Evolutionary conservation across 2,113 vertebrate species (phyloP), one percentile per base, ranked within the genome.

Genomic region (Barnardius zonarius): DNA sequence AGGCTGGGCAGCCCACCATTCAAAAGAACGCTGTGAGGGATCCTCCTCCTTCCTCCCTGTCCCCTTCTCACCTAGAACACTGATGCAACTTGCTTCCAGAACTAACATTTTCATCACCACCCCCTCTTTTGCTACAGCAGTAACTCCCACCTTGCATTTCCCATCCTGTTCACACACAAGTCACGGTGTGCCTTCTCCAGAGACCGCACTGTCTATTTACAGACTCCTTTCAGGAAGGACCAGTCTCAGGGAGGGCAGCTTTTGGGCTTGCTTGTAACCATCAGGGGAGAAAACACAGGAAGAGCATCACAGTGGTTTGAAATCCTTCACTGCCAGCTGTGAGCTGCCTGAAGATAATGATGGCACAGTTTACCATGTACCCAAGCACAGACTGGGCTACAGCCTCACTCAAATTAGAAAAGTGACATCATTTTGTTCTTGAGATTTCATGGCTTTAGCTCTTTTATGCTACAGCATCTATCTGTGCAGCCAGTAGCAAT

Each of bases 171-270:
- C 51, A 81, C 30, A 27, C 35, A 8, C 51, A 77, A 82, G 17
- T 14, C 43, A 64, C 9, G 4, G 20, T 55, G 44, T 39, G 12
- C 20, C n/a, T 72, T 57, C 70, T 51, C 39, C 33, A 28, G 1
- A 82, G 44, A 19, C 41, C 2, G 0, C 15, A 3, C 7, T 41
- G 6, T 13, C 37, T 39, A 28, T 2, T 16, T 43, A n/a, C 1
- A 28, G 25, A 19, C 4, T 28, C 28, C 62, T 62, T 46, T 35
- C 25, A 25, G 62, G 43, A 73, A 63, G 28, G 44, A 81, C 6
- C 17, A n/a, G 23, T 23, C 24, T 44, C n/a, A 37, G 22, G 28
- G 33, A 82, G 11, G 13, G 28, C 51, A 93, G 6, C 11, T 79
- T 88, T 72, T 30, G 62, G 17, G 27, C 25, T 80, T 51, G 22